Percentiles rank a stretch among this genome's conserved stretches.
These are phyloP conservation scores for Nephrocerus scutellatus DNA, from an alignment of 2,888 invertebrate species.

Conservation along the genomic window DNA sequence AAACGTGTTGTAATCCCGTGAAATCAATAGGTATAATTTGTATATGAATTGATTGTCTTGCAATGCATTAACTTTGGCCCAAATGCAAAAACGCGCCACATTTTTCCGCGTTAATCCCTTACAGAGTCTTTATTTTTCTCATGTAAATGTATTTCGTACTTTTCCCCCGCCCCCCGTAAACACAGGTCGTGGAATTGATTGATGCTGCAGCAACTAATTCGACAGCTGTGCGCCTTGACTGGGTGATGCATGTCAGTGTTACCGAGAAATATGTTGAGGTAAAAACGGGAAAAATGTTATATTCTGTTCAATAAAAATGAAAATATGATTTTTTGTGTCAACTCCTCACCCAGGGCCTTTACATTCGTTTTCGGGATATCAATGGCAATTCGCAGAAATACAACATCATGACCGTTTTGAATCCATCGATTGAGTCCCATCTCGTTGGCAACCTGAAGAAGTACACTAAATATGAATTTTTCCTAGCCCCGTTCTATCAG, in stretches of 20 bases:
- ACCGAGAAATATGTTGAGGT: conserved; percentile 48
- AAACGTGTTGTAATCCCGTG: too few species aligned
- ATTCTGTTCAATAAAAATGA: conserved; percentile 1
- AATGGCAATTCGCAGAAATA: conserved; percentile 57
- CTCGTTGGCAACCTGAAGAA: conserved; percentile 66
- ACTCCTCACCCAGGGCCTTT: conserved; percentile 52
- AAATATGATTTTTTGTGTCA: conserved; percentile 5
- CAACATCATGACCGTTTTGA: conserved; percentile 59
- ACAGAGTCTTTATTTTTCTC: too few species aligned
- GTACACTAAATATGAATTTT: conserved; percentile 79
- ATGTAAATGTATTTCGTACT: conserved; percentile 5
- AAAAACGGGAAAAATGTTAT: conserved; percentile 12
- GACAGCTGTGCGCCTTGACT: conserved; percentile 52
- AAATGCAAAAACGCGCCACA: too few species aligned
- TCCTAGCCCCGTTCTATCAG: conserved; percentile 77
- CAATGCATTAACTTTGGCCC: too few species aligned
- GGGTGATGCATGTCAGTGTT: conserved; percentile 48
- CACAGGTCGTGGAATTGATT: conserved; percentile 63
- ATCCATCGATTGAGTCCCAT: conserved; percentile 57
- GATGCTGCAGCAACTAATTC: conserved; percentile 53
- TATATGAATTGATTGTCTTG: too few species aligned
- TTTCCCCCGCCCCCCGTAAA: conserved; percentile 11
- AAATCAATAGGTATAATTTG: too few species aligned
- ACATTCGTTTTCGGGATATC: conserved; percentile 60
- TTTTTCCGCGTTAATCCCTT: too few species aligned